Percentiles rank a stretch among this genome's conserved stretches.
phyloP scores from a whole-genome alignment of 1,140 invertebrate genomes.

The Lordiphosa collinella region DNA sequence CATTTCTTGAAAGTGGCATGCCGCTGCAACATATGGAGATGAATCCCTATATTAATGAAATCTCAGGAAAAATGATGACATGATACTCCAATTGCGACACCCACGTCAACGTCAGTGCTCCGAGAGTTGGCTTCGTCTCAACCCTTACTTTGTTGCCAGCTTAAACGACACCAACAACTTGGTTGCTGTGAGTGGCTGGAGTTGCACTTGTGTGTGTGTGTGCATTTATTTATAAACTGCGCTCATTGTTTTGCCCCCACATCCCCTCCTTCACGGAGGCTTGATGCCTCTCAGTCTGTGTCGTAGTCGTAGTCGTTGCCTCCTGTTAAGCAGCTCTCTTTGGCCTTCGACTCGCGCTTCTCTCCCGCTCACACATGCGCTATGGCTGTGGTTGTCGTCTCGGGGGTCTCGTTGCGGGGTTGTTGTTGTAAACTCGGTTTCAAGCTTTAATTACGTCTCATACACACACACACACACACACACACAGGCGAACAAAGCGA shows the following conservation, averaged over 20 bases:
- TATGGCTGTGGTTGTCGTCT: conserved; percentile 23
- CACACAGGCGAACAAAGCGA: conserved; percentile 9
- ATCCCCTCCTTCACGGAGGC: not conserved
- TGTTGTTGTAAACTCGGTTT: conserved; percentile 78
- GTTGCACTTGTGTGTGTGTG: conserved; percentile 28
- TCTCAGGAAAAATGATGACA: too few relatives aligned
- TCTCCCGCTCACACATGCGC: conserved; percentile 45
- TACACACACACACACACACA: conserved; percentile 28
- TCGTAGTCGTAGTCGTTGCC: conserved; percentile 2
- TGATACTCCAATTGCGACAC: not conserved
- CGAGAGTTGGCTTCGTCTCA: conserved; percentile 50
- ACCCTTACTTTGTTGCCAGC: conserved; percentile 68
- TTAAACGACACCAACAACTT: conserved; percentile 23
- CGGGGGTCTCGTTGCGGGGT: conserved; percentile 30
- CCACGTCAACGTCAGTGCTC: too few relatives aligned
- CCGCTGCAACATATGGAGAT: too few relatives aligned
- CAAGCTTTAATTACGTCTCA: conserved; percentile 75
- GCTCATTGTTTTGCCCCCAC: conserved; percentile 61
- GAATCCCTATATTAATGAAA: too few relatives aligned
- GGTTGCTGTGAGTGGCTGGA: conserved; percentile 2
- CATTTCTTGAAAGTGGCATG: too few relatives aligned
- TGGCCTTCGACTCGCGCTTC: conserved; percentile 21
- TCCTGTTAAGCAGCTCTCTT: conserved; percentile 16
- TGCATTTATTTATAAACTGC: conserved; percentile 71
- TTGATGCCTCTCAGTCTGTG: not conserved